A percentile compares a stretch with the other conserved stretches of the same genome.
Evolutionary conservation across 2,888 invertebrate genomes (phyloP).

Genomic region (Pollenia griseotomentosa): DNA sequence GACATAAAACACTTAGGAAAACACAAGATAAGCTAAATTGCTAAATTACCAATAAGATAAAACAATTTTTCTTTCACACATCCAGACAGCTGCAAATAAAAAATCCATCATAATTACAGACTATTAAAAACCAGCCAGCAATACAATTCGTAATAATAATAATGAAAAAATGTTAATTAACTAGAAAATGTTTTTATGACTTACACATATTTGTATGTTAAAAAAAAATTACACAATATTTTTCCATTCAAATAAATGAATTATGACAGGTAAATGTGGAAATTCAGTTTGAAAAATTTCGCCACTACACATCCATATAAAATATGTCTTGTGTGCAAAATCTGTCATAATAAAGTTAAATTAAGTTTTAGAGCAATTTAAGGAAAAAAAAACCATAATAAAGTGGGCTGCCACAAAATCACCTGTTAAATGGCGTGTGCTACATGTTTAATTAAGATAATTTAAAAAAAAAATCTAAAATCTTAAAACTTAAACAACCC

Average conservation of each 20-base stretch:
- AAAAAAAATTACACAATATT: not conserved
- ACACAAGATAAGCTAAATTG: constrained; percentile 29
- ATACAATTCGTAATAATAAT: constrained; percentile 3
- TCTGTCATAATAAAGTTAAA: constrained; percentile 11
- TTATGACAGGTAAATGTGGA: constrained; percentile 45
- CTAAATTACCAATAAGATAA: not conserved
- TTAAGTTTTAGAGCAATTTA: no score
- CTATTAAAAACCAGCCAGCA: not conserved
- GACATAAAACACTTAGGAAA: constrained; percentile 18
- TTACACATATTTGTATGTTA: not conserved
- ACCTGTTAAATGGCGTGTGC: constrained; percentile 37
- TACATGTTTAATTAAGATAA: constrained; percentile 26
- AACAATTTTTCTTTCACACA: not conserved
- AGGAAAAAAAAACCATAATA: not conserved
- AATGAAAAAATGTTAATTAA: constrained; percentile 41
- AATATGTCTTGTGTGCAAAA: constrained; percentile 22
- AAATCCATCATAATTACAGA: constrained; percentile 25
- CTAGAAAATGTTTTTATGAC: not conserved
- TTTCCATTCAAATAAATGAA: not conserved
- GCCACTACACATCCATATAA: not conserved
- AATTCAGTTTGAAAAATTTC: constrained; percentile 7
- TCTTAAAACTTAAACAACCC: not conserved
- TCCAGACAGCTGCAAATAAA: constrained; percentile 36
- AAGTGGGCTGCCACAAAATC: constrained; percentile 21
- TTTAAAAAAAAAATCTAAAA: not conserved